Evolutionary conservation across 2,888 invertebrate genomes (phyloP), one percentile per base, ranked within the genome.

Genomic region (Noctua janthina): DNA sequence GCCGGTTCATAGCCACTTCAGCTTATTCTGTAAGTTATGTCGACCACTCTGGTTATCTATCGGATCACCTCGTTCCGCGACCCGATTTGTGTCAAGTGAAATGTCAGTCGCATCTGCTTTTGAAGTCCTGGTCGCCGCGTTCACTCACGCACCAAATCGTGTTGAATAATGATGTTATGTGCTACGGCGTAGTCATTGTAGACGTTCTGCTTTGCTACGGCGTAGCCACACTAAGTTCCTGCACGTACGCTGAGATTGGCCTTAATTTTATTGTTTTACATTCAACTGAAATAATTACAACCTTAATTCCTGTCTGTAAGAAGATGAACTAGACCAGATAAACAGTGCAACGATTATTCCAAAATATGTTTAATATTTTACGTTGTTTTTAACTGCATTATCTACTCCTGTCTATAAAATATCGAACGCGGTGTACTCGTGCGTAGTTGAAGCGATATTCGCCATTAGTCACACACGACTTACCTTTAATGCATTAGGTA

Each of bases 401-500:
- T 82, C 54, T 56, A 39, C 23, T 20, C 17, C 20, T 20, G 20
- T n/a, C 35, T 10, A 66, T 10, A 43, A 70, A 20, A 79, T 49
- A 66, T 29, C 66, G 54, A 51, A 43, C 56, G 11, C 49, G 56
- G 46, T 70, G n/a, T 43, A 81, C 13, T 62, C 39, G 54, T 1
- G 69, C 35, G 76, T 70, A 15, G 11, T 10, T n/a, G 29, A 20
- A 5, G 11, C 43, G 80, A 74, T 82, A 82, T 82, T 69, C 70
- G 43, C 43, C 49, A 49, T 56, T 70, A 66, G 39, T 10, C 20
- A 66, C 83, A 82, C 83, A 43, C 70, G n/a, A 81, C 39, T 81
- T 23, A 66, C 70, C 35, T 29, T 20, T 82, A 82, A 82, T 76
- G 82, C 64, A 82, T 56, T 66, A 39, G 49, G 70, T 81, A 66